A percentile compares a stretch with the other conserved stretches of the same genome.
phyloP scores from a whole-genome alignment of 2,113 vertebrate species.

The Hyaena hyaena region DNA sequence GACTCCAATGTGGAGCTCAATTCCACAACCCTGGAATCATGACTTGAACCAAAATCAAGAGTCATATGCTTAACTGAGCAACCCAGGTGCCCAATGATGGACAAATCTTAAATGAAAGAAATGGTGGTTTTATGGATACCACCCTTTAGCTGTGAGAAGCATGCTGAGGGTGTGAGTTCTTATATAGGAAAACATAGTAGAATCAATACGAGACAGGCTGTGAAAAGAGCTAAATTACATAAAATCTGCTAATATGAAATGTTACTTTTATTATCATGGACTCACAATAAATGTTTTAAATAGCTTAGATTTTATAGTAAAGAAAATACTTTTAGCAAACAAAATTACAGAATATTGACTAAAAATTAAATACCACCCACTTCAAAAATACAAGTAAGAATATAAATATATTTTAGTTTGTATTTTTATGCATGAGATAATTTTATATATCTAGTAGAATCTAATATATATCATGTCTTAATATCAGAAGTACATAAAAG shows the following conservation, averaged over 20 bases:
- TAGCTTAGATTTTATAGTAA: neutral
- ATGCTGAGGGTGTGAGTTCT: neutral
- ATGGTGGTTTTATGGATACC: neutral
- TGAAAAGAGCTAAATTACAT: neutral
- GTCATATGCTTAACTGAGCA: no score
- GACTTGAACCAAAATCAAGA: no score
- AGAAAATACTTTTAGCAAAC: neutral
- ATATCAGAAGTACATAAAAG: neutral
- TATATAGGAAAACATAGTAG: neutral
- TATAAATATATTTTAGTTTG: neutral
- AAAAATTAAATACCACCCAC: neutral
- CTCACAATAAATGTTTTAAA: neutral
- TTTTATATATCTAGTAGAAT: neutral
- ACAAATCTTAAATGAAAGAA: neutral
- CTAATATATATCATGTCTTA: neutral
- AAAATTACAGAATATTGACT: neutral
- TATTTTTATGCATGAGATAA: neutral
- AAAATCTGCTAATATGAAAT: constrained; percentile 7
- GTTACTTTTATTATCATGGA: neutral
- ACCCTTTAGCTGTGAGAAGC: neutral
- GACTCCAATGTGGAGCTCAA: no score
- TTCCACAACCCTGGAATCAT: no score
- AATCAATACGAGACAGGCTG: neutral
- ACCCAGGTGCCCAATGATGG: neutral
- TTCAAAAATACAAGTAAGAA: neutral